Base-by-base conservation (phyloP, 2,113 vertebrate genomes). In the Nanorana parkeri region DNA sequence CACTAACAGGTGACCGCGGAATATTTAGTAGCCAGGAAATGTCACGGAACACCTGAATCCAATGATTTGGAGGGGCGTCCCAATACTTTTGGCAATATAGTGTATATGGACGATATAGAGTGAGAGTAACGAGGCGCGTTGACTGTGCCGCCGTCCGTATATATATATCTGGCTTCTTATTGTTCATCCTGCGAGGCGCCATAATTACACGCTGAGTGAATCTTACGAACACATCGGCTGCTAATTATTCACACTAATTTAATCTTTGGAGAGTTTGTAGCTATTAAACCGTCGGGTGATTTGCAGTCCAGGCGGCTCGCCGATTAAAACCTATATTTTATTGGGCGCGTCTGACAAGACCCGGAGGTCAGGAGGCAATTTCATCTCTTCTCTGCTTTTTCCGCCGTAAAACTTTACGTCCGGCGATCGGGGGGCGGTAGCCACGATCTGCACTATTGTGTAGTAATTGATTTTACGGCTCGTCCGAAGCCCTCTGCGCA, bases 241-340 rank as follows among this genome's bases (percentile, higher is more conserved):
- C 63, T 80, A 80, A 80, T 80, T 80, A 80, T 69, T 80, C 66
- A 60, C 54, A 80, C 65, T 68, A 68, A 68, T 80, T 68, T 68
- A 69, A 69, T 80, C 77, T 69, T 26, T 26, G 66, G 66, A 80
- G 77, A 32, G 29, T 60, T 19, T 23, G 54, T 16, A 68, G 55
- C 19, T 67, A 61, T 69, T 69, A 80, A 68, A 32, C 77, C 41
- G 65, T 47, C 66, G 36, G 61, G 23, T 64, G 61, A 64, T 28
- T 28, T 26, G 8, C 61, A 17, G 21, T 61, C 21, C 32, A 7
- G 32, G 23, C 13, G 17, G 69, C 28, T 56, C 8, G 71, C 5
- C 26, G 71, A 74, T 74, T 36, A 60, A 21, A 60, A 36, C 71
- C 3, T 32, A 32, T 52, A 36, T 60, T 74, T 60, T 74, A 74